A percentile compares a stretch with the other conserved stretches of the same genome.
phyloP scores from a whole-genome alignment of 2,113 vertebrate species.

The Platichthys stellatus region DNA sequence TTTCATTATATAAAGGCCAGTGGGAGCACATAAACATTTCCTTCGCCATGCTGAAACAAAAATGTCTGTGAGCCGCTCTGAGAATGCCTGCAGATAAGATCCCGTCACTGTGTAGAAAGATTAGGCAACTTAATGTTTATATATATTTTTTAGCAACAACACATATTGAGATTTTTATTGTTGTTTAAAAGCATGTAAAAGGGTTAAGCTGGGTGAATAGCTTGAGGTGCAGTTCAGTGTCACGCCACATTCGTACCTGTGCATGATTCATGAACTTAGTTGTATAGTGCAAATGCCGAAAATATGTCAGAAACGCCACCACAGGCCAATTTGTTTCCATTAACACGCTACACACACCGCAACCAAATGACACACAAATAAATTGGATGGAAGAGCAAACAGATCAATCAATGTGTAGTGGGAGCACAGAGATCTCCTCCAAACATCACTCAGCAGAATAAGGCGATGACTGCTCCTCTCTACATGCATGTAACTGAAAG shows the following conservation, averaged over 20 bases:
- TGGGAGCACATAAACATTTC: constrained; percentile 16
- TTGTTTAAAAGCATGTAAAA: background rate
- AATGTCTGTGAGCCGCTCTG: background rate
- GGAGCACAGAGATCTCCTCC: constrained; percentile 63
- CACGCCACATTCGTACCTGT: background rate
- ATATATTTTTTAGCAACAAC: background rate
- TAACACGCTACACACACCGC: constrained; percentile 27
- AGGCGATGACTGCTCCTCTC: constrained; percentile 42
- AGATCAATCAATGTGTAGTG: constrained; percentile 65
- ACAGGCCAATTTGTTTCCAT: constrained; percentile 37
- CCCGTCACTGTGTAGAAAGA: background rate
- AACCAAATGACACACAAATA: constrained; percentile 60
- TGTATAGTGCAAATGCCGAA: background rate
- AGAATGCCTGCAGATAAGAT: background rate
- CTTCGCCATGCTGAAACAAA: constrained; percentile 15
- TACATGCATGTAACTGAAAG: constrained; percentile 48
- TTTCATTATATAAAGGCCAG: constrained; percentile 19
- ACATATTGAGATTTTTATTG: background rate
- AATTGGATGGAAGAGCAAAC: constrained; percentile 62
- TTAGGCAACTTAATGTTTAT: background rate
- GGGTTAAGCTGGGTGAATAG: background rate
- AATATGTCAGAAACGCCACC: constrained; percentile 26
- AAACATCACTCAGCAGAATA: constrained; percentile 53
- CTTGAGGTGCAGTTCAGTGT: background rate
- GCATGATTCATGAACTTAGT: constrained; percentile 3